Evolutionary conservation across 1,140 invertebrate genomes (phyloP).

Genomic region (Leguminivora glycinivorella): DNA sequence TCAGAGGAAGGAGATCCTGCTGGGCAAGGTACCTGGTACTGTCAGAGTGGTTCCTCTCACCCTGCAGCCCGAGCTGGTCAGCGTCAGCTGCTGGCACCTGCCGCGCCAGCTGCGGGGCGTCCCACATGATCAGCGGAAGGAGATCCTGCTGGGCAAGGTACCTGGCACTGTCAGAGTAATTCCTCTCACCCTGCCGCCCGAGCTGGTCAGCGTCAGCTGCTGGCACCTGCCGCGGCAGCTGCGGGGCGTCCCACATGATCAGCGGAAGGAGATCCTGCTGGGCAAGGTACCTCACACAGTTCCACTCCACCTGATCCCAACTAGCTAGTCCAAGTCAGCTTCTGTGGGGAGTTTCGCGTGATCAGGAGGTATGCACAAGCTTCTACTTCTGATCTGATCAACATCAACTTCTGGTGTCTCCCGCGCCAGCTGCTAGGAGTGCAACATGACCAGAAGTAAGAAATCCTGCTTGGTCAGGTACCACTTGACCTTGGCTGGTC

Average conservation of each 20-base stretch:
- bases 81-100: conserved; percentile 96
- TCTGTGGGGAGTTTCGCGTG: conserved; percentile 88
- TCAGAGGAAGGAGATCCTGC: conserved; percentile 86
- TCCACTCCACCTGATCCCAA: conserved; percentile 93
- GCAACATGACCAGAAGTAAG: too few relatives aligned
- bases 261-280: conserved; percentile 88
- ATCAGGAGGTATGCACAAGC: too few relatives aligned
- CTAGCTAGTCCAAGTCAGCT: conserved; percentile 86
- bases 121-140: conserved; percentile 85
- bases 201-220: conserved; percentile 89
- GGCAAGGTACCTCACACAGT: conserved; percentile 87
- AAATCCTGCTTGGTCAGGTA: too few relatives aligned
- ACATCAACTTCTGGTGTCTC: too few relatives aligned
- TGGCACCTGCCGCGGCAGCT: conserved; percentile 97
- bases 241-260: conserved; percentile 86
- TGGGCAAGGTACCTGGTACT: conserved; percentile 86
- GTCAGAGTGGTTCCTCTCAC: conserved; percentile 94
- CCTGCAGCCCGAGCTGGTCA: conserved; percentile 95
- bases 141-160: conserved; percentile 92
- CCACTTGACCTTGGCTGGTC: too few relatives aligned
- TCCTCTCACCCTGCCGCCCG: conserved; percentile 85
- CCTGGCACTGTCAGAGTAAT: conserved; percentile 84
- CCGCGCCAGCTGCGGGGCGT: conserved; percentile 90
- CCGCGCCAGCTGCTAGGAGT: too few relatives aligned
- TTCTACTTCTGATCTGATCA: too few relatives aligned